These are phyloP conservation scores for Euphysa ruthae DNA, from an alignment of 30 jellyfish, hydroid and myxozoan genomes.

Conservation along the genomic window DNA sequence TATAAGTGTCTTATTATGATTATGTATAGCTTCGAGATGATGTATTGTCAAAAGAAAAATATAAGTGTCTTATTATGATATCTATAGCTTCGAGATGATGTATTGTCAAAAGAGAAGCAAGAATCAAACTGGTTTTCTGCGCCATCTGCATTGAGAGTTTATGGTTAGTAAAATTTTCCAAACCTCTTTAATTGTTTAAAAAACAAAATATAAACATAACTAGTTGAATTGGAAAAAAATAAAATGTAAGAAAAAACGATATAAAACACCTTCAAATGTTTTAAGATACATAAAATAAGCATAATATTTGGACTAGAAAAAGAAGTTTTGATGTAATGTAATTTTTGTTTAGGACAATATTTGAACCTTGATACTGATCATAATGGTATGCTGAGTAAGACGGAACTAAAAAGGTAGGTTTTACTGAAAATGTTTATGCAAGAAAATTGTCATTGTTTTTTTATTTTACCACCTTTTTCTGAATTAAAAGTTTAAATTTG, in stretches of 20 bases:
- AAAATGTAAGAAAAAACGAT: too few species aligned
- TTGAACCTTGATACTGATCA: slow-evolving; percentile 89
- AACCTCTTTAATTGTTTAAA: not conserved
- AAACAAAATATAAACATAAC: too few species aligned
- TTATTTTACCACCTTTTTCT: not conserved
- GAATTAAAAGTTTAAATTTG: slow-evolving; percentile 5
- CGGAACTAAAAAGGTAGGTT: slow-evolving; percentile 75
- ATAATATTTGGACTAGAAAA: too few species aligned
- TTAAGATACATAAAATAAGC: too few species aligned
- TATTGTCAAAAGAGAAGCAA: slow-evolving; percentile 83
- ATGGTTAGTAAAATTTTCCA: slow-evolving; percentile 33
- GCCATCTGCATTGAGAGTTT: slow-evolving; percentile 91
- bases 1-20: not conserved
- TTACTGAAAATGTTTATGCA: too few species aligned
- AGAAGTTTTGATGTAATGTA: too few species aligned
- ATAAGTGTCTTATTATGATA: not conserved
- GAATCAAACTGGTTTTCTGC: slow-evolving; percentile 98
- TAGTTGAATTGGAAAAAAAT: too few species aligned
- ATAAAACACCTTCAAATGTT: too few species aligned
- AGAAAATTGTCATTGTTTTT: too few species aligned
- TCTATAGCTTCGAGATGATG: slow-evolving; percentile 72
- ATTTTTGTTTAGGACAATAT: slow-evolving; percentile 81
- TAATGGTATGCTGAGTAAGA: slow-evolving; percentile 93
- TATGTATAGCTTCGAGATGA: slow-evolving; percentile 46
- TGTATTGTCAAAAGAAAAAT: not conserved